A percentile compares a stretch with the other conserved stretches of the same genome.
phyloP scores from a whole-genome alignment of 2,797 vertebrate species.

The Discoglossus pictus region DNA sequence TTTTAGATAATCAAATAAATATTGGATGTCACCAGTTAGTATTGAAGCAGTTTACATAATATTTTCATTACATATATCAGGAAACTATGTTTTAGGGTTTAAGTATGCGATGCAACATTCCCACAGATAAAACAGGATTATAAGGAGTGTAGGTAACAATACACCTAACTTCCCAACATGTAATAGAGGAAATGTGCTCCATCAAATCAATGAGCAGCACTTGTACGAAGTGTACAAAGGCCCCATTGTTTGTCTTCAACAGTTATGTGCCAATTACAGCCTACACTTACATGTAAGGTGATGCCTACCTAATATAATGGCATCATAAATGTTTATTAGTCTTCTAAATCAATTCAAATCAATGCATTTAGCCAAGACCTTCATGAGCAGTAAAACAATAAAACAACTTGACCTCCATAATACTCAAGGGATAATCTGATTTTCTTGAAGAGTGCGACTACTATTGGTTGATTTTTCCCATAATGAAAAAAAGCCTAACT shows the following conservation, averaged over 20 bases:
- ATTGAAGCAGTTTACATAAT: too few species aligned
- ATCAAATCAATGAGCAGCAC: too few species aligned
- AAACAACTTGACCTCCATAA: neutral
- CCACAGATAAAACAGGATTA: too few species aligned
- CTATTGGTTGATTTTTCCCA: neutral
- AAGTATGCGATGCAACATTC: too few species aligned
- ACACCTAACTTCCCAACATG: too few species aligned
- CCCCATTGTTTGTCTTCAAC: neutral
- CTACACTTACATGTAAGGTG: neutral
- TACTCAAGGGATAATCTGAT: neutral
- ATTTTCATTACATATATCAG: too few species aligned
- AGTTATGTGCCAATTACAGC: neutral
- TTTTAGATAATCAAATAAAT: too few species aligned
- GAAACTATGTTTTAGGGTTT: too few species aligned
- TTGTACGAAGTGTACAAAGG: too few species aligned
- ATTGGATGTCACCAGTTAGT: too few species aligned
- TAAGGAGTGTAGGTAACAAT: too few species aligned
- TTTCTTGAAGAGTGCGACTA: neutral
- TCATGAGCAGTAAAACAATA: neutral
- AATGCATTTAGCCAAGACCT: neutral
- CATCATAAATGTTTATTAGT: conserved; percentile 5
- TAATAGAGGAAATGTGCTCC: too few species aligned
- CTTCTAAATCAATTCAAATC: conserved; percentile 5
- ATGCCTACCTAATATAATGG: neutral
- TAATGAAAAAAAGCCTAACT: neutral